Base-by-base conservation (phyloP, 1,140 invertebrate species). In the Pectinophora gossypiella region DNA sequence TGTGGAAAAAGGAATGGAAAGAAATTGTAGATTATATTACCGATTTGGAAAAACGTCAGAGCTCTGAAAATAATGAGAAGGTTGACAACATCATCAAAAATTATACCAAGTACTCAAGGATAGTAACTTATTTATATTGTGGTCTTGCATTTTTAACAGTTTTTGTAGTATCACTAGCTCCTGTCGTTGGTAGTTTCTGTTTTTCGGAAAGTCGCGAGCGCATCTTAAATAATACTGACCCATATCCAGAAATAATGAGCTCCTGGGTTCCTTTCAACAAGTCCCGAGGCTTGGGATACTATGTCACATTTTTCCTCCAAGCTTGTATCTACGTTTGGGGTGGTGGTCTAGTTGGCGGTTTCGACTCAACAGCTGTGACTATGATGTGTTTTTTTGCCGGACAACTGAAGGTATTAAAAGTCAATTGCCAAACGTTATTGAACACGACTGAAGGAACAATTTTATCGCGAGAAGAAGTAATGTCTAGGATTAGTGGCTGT, bases 371-470 rank as follows among this genome's bases (percentile, higher is more conserved):
- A 22, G 68, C 76, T 5, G 61, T 83, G 10, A 76, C 72, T 0
- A 43, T 82, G 48, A 82, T 85, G 72, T 47, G 65, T 0, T 85
- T 85, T 69, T 83, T 85, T 46, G 54, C 67, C 45, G 82, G 79
- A 3, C 82, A 85, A 45, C 43, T 85, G 0, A 69, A 70, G 7
- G 40, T 83, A 36, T 46, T 85, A 22, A 71, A 61, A 16, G 20
- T 19, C 1, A 79, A 82, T 13, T 83, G 77, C 59, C 47, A 59
- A 7, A 61, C 53, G 35, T 48, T 83, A 20, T 85, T 85, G 48
- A 19, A 40, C n/a, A n/a, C n/a, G n/a, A n/a, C n/a, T n/a, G n/a
- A n/a, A n/a, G n/a, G n/a, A n/a, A n/a, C n/a, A n/a, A n/a, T n/a
- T n/a, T n/a, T n/a, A n/a, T n/a, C n/a, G n/a, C n/a, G n/a, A n/a